Conservation (phyloP, 92 coral and sea anemone species). For the Epizoanthus illoricatus region DNA sequence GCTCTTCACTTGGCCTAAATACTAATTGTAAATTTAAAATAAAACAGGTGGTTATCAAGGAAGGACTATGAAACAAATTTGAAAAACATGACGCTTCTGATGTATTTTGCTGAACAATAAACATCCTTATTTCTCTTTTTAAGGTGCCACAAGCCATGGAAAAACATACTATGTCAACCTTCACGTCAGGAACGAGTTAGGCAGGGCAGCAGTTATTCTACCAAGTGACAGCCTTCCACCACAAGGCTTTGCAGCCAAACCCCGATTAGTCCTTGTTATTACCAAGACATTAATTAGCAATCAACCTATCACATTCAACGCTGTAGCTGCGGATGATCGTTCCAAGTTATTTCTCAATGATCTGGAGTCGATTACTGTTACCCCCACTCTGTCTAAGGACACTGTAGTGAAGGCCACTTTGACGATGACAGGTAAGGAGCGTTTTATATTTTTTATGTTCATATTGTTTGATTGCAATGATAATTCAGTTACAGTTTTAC, state of each 20-base stretch:
- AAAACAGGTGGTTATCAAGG: too few species aligned
- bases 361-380: constrained; percentile 56
- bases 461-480: too few species aligned
- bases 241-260: constrained; percentile 67
- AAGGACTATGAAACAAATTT: too few species aligned
- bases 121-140: not conserved
- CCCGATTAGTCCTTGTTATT: constrained; percentile 43
- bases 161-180: constrained; percentile 68
- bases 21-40: too few species aligned
- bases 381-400: constrained; percentile 65
- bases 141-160: constrained; percentile 75
- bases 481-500: too few species aligned
- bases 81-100: too few species aligned
- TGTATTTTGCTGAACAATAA: not conserved
- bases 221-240: constrained; percentile 78
- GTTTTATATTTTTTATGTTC: too few species aligned
- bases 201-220: constrained; percentile 59
- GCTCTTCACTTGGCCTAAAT: too few species aligned
- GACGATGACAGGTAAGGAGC: constrained; percentile 65
- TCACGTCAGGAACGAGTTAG: constrained; percentile 63
- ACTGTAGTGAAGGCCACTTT: constrained; percentile 57
- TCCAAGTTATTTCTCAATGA: constrained; percentile 70
- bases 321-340: constrained; percentile 57
- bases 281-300: constrained; percentile 59
- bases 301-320: constrained; percentile 57